Percentiles rank a stretch among this genome's conserved stretches.
These are phyloP conservation scores for Ormyrus thymus DNA, from an alignment of 2,888 invertebrate species.

Conservation along the genomic window DNA sequence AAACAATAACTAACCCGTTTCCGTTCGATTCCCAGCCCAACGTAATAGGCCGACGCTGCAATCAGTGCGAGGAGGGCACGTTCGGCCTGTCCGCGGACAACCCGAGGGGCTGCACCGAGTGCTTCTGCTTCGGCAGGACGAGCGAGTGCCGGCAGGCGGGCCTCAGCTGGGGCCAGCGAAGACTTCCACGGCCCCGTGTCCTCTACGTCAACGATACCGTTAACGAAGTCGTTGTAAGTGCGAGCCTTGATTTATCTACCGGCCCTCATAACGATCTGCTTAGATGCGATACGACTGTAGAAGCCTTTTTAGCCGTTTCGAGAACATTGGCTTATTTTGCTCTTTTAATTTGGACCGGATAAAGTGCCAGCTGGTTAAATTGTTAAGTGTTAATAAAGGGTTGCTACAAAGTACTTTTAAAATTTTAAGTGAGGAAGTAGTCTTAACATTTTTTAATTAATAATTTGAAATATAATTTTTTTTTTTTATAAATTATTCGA, in stretches of 20 bases:
- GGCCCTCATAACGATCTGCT: slow-evolving; percentile 31
- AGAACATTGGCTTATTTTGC: too few relatives aligned
- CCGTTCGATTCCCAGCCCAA: slow-evolving; percentile 23
- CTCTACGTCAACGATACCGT: slow-evolving; percentile 69
- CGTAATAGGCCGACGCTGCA: slow-evolving; percentile 89
- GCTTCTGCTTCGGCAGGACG: slow-evolving; percentile 96
- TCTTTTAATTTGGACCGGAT: too few relatives aligned
- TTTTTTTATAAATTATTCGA: too few relatives aligned
- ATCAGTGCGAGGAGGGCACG: slow-evolving; percentile 87
- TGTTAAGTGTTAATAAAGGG: too few relatives aligned
- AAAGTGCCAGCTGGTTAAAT: too few relatives aligned
- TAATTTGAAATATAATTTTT: too few relatives aligned
- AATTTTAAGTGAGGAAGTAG: too few relatives aligned
- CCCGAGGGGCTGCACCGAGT: slow-evolving; percentile 92
- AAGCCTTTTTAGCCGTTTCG: too few relatives aligned
- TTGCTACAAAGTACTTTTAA: too few relatives aligned
- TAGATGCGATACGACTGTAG: not conserved
- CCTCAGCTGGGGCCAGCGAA: slow-evolving; percentile 88
- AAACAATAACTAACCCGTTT: too few relatives aligned
- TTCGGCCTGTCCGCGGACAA: slow-evolving; percentile 89
- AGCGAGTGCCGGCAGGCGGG: slow-evolving; percentile 87
- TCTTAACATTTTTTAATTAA: too few relatives aligned
- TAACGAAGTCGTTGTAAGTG: slow-evolving; percentile 67
- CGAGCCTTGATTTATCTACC: slow-evolving; percentile 13
- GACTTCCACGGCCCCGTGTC: slow-evolving; percentile 77